Evolutionary conservation across 2,113 vertebrate genomes (phyloP).

Genomic region (Burhinus bistriatus): DNA sequence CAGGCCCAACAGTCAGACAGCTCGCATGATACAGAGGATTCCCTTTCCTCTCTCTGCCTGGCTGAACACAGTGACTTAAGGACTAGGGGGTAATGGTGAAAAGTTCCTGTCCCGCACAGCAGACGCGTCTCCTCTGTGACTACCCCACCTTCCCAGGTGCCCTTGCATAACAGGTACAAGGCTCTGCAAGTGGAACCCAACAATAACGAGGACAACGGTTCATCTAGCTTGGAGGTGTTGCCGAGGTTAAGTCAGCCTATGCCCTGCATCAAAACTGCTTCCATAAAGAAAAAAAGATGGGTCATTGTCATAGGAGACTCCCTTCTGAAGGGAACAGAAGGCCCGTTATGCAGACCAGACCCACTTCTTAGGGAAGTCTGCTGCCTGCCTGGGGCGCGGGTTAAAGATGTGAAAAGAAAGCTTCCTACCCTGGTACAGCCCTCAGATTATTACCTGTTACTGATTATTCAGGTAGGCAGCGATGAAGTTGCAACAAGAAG

Average conservation of each 20-base stretch:
- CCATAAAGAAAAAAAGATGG: background rate
- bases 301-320: background rate
- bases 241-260: background rate
- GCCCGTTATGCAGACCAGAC: no score
- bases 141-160: background rate
- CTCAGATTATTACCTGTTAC: no score
- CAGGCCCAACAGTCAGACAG: background rate
- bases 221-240: background rate
- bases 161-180: background rate
- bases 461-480: no score
- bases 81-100: background rate
- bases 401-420: no score
- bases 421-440: no score
- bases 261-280: background rate
- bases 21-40: background rate
- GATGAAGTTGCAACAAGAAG: no score
- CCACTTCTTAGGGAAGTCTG: no score
- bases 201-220: background rate
- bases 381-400: no score
- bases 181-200: background rate
- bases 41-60: background rate
- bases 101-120: background rate
- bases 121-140: background rate
- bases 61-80: background rate
- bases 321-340: background rate